Evolutionary conservation across 2,797 vertebrate species (phyloP), one percentile per base, ranked within the genome.

Genomic region (Sus cebifrons): DNA sequence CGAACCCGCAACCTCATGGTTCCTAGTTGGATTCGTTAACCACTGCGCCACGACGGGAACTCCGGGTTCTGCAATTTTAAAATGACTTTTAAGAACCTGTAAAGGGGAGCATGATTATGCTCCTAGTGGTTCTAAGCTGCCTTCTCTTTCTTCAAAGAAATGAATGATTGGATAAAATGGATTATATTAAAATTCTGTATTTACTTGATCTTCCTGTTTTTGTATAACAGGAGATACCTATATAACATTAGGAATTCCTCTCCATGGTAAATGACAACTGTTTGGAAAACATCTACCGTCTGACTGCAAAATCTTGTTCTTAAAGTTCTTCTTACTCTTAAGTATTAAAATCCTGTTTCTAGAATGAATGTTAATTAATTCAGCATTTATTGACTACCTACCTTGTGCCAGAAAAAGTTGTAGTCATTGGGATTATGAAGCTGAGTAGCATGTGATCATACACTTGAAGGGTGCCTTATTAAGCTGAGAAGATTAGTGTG

Each of bases 151-250:
- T 77, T 36, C 14, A 68, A 6, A 95, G 36, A 83, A 78, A 56
- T 36, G 29, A 73, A 15, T 68, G n/a, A 77, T 16, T 82, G 56
- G 58, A 82, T 81, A 86, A 82, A 77, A 60, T 62, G 27, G 10
- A 60, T 36, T 92, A 58, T n/a, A 23, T 82, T 95, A 68, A 60
- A 71, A 44, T 54, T 60, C 79, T 44, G 68, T 86, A 11, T 79
- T 92, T 96, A 49, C 3, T 93, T 81, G 11, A 82, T 89, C 32
- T 93, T 91, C 36, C 27, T 86, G 54, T 77, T 90, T 92, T 83
- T 96, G 2, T 89, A 12, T 79, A 79, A 64, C 9, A 70, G 15
- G 40, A 90, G 36, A 44, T 74, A 54, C 25, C 54, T 89, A 21
- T 17, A 20, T 88, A 21, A 1, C 27, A 32, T 77, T 90, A 90